These are phyloP conservation scores for Rousettus leschenaultii DNA, from an alignment of 2,113 vertebrate genomes.

Conservation along the genomic window DNA sequence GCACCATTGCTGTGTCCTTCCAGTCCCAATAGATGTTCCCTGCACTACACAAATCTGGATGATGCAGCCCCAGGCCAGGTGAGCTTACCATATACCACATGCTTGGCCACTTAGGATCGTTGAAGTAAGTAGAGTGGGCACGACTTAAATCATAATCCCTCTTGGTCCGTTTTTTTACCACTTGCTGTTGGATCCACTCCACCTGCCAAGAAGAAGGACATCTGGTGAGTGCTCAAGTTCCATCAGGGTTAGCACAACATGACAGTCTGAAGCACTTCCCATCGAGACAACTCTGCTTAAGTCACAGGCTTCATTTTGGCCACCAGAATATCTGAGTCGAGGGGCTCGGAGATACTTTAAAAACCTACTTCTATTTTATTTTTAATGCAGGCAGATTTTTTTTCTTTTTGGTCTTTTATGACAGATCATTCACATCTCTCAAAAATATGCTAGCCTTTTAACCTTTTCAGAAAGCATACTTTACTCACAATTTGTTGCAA, in stretches of 20 bases:
- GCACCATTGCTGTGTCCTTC: neutral
- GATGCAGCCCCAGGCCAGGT: neutral
- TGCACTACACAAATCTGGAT: neutral
- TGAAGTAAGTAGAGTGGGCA: slow-evolving; percentile 92
- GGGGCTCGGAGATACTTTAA: neutral
- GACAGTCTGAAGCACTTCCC: slow-evolving; percentile 44
- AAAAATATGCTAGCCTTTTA: neutral
- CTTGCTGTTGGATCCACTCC: slow-evolving; percentile 98
- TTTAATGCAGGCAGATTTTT: neutral
- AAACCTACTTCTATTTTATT: neutral
- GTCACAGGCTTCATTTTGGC: slow-evolving; percentile 41
- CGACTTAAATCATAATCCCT: slow-evolving; percentile 93
- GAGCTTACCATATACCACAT: slow-evolving; percentile 99
- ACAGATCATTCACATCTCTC: neutral
- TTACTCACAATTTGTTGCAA: neutral
- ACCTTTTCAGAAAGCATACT: neutral
- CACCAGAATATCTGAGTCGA: neutral
- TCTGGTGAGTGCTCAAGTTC: slow-evolving; percentile 59
- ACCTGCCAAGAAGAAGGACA: slow-evolving; percentile 87
- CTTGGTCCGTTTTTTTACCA: slow-evolving; percentile 96
- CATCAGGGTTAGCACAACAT: slow-evolving; percentile 50
- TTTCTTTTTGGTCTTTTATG: neutral
- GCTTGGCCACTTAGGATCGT: slow-evolving; percentile 98
- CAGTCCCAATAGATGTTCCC: neutral
- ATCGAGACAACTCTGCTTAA: neutral